Conservation (phyloP, 2,113 vertebrate species). For the Gymnorhina tibicen region DNA sequence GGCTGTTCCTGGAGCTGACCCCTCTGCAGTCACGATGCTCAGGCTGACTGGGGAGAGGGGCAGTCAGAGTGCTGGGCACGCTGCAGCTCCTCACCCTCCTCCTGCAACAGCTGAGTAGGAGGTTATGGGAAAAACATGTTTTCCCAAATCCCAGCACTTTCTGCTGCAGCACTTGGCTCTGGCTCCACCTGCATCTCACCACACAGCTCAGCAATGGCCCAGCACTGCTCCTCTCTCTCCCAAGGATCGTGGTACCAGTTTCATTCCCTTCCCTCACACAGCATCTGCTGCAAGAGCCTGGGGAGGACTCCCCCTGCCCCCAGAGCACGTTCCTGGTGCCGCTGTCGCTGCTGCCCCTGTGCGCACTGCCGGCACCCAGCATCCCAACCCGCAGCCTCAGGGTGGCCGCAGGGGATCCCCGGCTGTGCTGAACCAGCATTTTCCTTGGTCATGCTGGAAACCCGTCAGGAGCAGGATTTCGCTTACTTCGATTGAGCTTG, state of each 20-base stretch:
- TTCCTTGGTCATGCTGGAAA: neutral
- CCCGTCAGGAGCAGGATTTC: neutral
- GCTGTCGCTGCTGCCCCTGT: neutral
- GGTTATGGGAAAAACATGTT: neutral
- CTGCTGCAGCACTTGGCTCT: neutral
- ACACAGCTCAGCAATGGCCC: neutral
- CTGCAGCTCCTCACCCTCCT: neutral
- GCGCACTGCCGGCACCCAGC: fast-evolving
- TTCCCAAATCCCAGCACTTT: neutral
- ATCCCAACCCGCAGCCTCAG: fast-evolving
- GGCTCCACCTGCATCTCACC: neutral
- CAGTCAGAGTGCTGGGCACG: neutral
- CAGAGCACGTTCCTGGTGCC: neutral
- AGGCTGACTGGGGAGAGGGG: neutral
- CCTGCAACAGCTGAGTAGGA: neutral
- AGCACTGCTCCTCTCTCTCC: fast-evolving
- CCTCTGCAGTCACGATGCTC: neutral
- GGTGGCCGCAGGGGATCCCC: neutral
- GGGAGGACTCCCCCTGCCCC: neutral
- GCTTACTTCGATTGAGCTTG: fast-evolving
- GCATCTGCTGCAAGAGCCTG: neutral
- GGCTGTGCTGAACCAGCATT: neutral
- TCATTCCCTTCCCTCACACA: fast-evolving
- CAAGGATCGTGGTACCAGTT: fast-evolving
- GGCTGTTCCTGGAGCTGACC: neutral